A percentile compares a stretch with the other conserved stretches of the same genome.
These are phyloP conservation scores for Copidosoma aretas DNA, from an alignment of 2,888 invertebrate species.

Conservation along the genomic window DNA sequence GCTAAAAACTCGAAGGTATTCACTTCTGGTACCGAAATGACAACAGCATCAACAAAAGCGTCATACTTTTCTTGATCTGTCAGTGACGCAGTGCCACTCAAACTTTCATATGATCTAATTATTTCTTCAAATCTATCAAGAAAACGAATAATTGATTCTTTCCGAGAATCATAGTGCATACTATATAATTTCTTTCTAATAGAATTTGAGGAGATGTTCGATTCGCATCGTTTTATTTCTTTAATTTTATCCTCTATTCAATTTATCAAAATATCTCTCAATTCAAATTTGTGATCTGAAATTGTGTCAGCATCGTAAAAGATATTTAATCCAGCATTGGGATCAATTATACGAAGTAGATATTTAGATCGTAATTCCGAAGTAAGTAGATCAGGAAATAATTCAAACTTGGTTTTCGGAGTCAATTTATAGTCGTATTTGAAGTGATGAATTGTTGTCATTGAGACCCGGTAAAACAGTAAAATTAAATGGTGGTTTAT, in stretches of 20 bases:
- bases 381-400: constrained; percentile 36
- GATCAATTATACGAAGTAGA: constrained; percentile 34
- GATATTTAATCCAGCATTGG: not conserved
- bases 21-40: constrained; percentile 27
- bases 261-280: constrained; percentile 36
- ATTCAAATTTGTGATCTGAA: constrained; percentile 31
- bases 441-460: too few species aligned
- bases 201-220: constrained; percentile 19
- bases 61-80: constrained; percentile 32
- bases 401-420: constrained; percentile 34
- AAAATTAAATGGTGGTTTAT: too few species aligned
- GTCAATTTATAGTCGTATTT: too few species aligned
- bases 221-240: constrained; percentile 30
- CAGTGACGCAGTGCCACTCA: constrained; percentile 12
- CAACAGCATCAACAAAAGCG: constrained; percentile 27
- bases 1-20: too few species aligned
- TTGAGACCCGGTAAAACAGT: too few species aligned
- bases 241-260: constrained; percentile 29
- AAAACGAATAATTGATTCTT: constrained; percentile 31
- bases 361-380: constrained; percentile 35
- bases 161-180: constrained; percentile 19
- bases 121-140: constrained; percentile 32
- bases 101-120: constrained; percentile 25
- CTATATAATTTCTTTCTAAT: constrained; percentile 27
- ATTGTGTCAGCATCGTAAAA: constrained; percentile 13